A percentile compares a stretch with the other conserved stretches of the same genome.
Evolutionary conservation across 2,113 vertebrate genomes (phyloP).

Genomic region (Australoheros scitulus): DNA sequence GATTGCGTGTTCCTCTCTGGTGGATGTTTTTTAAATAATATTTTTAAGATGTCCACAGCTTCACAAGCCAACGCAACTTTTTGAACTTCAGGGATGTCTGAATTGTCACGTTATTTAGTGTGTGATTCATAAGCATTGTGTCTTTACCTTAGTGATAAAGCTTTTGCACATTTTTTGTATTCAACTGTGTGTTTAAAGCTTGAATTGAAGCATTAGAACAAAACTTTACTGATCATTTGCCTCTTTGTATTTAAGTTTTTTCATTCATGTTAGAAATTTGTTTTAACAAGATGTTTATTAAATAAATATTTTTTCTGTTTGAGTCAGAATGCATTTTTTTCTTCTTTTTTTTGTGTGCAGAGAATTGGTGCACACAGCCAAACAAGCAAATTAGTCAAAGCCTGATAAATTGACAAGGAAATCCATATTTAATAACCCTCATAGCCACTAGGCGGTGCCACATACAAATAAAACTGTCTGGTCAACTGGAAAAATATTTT

Average conservation of each 20-base stretch:
- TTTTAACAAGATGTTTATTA: background rate
- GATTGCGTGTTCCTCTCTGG: fast-evolving
- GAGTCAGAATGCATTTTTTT: background rate
- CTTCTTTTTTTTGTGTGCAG: fast-evolving
- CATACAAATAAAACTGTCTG: background rate
- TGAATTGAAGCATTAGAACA: background rate
- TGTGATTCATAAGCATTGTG: background rate
- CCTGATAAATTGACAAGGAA: background rate
- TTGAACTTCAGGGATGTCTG: background rate
- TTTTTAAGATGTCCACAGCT: background rate
- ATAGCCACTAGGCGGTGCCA: background rate
- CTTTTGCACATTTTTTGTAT: background rate
- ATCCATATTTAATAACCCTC: fast-evolving
- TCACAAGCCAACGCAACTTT: background rate
- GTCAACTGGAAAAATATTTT: fast-evolving
- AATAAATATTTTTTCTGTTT: fast-evolving
- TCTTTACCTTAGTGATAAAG: background rate
- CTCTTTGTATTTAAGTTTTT: background rate
- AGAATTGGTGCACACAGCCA: fast-evolving
- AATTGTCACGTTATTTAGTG: background rate
- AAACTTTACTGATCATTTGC: background rate
- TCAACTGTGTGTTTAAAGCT: background rate
- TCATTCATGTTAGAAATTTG: fast-evolving
- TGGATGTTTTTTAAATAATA: fast-evolving
- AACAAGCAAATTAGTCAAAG: background rate